phyloP scores from a whole-genome alignment of 2,888 invertebrate genomes.

The Papilio protenor region DNA sequence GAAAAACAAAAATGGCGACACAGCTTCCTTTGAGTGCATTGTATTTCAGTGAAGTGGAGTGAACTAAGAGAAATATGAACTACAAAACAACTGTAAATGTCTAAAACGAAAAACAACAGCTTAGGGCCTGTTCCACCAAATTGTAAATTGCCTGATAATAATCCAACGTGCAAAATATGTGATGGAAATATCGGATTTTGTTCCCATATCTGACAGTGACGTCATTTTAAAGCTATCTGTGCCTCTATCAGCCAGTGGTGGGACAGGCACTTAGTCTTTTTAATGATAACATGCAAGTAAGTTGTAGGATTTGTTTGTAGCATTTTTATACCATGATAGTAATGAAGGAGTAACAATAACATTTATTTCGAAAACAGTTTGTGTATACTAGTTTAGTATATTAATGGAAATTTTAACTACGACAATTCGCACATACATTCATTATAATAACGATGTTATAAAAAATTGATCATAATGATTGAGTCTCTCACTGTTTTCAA shows the following conservation, averaged over 20 bases:
- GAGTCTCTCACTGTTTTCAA: not conserved
- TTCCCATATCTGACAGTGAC: too few species aligned
- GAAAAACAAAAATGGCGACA: conserved; percentile 24
- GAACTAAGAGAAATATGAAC: conserved; percentile 2
- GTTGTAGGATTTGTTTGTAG: not conserved
- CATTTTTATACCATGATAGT: not conserved
- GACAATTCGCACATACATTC: too few species aligned
- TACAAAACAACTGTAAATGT: not conserved
- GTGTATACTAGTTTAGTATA: too few species aligned
- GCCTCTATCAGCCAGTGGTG: too few species aligned
- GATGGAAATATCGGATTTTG: too few species aligned
- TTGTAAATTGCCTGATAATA: too few species aligned
- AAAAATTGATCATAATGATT: not conserved
- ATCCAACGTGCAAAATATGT: too few species aligned
- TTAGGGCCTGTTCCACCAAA: too few species aligned
- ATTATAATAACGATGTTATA: too few species aligned
- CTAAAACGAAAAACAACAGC: not conserved
- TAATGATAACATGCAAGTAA: not conserved
- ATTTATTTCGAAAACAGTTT: too few species aligned
- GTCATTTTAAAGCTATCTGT: too few species aligned
- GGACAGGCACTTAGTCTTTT: not conserved
- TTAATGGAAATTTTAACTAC: too few species aligned
- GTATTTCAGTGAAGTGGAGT: not conserved
- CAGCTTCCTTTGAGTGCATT: not conserved
- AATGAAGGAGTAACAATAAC: not conserved